These are phyloP conservation scores for Pocota personata DNA, from an alignment of 2,888 invertebrate genomes.

Conservation along the genomic window DNA sequence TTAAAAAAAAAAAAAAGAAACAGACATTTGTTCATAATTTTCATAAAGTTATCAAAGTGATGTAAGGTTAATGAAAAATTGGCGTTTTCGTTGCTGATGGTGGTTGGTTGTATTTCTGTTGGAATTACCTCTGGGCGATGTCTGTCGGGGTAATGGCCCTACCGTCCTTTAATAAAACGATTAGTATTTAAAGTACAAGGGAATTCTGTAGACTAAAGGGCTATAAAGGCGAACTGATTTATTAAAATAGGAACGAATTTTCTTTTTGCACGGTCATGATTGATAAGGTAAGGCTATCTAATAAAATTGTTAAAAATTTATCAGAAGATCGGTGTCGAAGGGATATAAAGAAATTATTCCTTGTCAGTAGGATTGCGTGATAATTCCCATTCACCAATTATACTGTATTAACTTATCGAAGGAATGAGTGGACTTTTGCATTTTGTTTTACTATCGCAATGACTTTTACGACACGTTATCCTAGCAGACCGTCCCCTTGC, in stretches of 20 bases:
- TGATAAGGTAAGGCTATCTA: neutral
- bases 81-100: neutral
- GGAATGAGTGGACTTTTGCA: neutral
- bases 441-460: neutral
- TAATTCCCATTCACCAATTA: neutral
- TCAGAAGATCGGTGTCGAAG: neutral
- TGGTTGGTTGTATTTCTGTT: neutral
- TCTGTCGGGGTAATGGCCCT: neutral
- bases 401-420: too few species aligned
- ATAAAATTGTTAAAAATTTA: neutral
- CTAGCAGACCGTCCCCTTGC: too few species aligned
- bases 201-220: neutral
- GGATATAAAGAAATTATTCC: neutral
- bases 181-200: neutral
- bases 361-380: neutral
- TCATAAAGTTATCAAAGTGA: conserved; percentile 27
- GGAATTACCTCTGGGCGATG: conserved; percentile 5
- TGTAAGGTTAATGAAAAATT: conserved; percentile 65
- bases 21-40: conserved; percentile 32
- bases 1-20: conserved; percentile 8
- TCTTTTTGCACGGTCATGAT: neutral
- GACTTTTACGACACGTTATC: neutral
- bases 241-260: neutral
- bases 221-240: neutral
- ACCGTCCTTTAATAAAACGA: conserved; percentile 6